A percentile compares a stretch with the other conserved stretches of the same genome.
These are phyloP conservation scores for Leucoma salicis DNA, from an alignment of 2,888 invertebrate genomes.

Conservation along the genomic window DNA sequence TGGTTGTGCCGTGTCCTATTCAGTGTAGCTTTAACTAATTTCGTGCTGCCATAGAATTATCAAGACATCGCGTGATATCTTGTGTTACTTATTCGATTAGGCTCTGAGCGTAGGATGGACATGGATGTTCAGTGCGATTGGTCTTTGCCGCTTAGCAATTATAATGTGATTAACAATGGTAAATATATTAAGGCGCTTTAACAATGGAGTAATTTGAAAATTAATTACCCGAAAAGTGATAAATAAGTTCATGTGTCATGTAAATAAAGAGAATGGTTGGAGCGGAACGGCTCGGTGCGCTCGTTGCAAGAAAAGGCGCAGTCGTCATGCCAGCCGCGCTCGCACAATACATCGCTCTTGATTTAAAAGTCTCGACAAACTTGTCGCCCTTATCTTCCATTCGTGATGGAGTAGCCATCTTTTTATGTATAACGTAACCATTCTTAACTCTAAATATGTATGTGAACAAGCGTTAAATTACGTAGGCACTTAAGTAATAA, in stretches of 20 bases:
- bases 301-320: slow-evolving; percentile 57
- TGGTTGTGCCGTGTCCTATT: slow-evolving; percentile 16
- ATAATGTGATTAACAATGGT: slow-evolving; percentile 25
- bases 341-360: slow-evolving; percentile 57
- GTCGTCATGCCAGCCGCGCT: slow-evolving; percentile 62
- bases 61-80: slow-evolving; percentile 64
- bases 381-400: slow-evolving; percentile 65
- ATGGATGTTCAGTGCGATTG: slow-evolving; percentile 38
- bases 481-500: background rate
- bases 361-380: slow-evolving; percentile 65
- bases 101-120: slow-evolving; percentile 35
- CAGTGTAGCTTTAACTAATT: slow-evolving; percentile 32
- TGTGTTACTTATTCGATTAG: slow-evolving; percentile 59
- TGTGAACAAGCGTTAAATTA: background rate
- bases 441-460: slow-evolving; percentile 4
- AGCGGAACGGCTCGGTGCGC: slow-evolving; percentile 58
- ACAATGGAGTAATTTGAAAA: slow-evolving; percentile 64
- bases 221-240: slow-evolving; percentile 74
- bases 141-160: slow-evolving; percentile 31
- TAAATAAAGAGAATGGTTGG: slow-evolving; percentile 61
- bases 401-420: slow-evolving; percentile 55
- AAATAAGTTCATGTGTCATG: slow-evolving; percentile 70
- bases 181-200: slow-evolving; percentile 28
- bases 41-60: slow-evolving; percentile 50
- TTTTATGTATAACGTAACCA: slow-evolving; percentile 33